These are phyloP conservation scores for Callipepla californica DNA, from an alignment of 2,113 vertebrate species.

Conservation along the genomic window DNA sequence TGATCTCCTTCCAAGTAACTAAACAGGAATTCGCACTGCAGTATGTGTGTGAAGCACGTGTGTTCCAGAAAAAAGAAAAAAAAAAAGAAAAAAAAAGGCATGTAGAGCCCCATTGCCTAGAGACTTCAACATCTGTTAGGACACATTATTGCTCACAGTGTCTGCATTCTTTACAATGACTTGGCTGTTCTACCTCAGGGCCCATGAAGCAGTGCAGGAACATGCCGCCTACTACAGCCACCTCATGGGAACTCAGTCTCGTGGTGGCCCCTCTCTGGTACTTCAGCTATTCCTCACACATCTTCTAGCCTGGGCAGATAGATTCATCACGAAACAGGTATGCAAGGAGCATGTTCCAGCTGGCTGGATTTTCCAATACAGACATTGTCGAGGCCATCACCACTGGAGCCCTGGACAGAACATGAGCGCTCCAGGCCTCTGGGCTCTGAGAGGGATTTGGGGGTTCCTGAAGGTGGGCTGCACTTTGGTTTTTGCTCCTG, in stretches of 20 bases:
- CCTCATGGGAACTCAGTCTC: background rate
- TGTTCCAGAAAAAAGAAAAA: constrained; percentile 6
- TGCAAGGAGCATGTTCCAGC: background rate
- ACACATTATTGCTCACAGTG: background rate
- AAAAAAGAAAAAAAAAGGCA: background rate
- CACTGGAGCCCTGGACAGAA: background rate
- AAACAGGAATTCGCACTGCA: constrained; percentile 8
- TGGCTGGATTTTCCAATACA: background rate
- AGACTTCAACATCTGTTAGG: constrained; percentile 43
- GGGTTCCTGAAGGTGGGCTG: background rate
- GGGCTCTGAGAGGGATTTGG: background rate
- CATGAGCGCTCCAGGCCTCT: background rate
- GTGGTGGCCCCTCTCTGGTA: background rate
- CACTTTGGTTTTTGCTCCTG: background rate
- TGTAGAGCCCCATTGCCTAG: background rate
- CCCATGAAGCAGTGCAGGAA: background rate
- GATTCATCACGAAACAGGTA: background rate
- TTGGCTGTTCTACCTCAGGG: background rate
- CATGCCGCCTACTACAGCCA: background rate
- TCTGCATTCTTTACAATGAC: background rate
- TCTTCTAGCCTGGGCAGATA: background rate
- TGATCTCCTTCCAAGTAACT: constrained; percentile 45
- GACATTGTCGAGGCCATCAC: background rate
- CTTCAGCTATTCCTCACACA: background rate
- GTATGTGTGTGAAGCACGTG: background rate